Percentiles rank a stretch among this genome's conserved stretches.
Conservation (phyloP, 1,140 invertebrate genomes). For the Neodiprion lecontei region DNA sequence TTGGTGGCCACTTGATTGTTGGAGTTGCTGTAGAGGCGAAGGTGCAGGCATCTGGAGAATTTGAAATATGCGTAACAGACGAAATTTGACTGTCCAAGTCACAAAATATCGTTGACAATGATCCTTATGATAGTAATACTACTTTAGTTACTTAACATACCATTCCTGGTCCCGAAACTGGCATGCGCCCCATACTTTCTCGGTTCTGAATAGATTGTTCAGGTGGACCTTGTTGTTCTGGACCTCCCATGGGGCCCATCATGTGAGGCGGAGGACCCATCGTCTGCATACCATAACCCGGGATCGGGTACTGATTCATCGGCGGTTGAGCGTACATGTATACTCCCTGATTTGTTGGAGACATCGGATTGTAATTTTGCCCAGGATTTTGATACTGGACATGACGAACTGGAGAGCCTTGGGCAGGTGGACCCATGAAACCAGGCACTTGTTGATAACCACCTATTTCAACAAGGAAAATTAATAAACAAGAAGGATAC, state of each 20-base stretch:
- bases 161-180: conserved; percentile 45
- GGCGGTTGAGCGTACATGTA: conserved; percentile 47
- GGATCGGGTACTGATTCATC: conserved; percentile 45
- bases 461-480: conserved; percentile 30
- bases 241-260: conserved; percentile 39
- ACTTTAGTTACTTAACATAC: conserved; percentile 32
- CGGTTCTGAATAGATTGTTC: conserved; percentile 34
- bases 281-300: conserved; percentile 40
- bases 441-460: conserved; percentile 49
- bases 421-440: conserved; percentile 49
- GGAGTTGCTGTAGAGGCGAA: conserved; percentile 16
- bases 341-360: conserved; percentile 50
- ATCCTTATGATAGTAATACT: background rate
- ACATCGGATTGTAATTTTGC: conserved; percentile 52
- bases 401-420: conserved; percentile 55
- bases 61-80: conserved; percentile 8
- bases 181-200: conserved; percentile 45
- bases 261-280: conserved; percentile 42
- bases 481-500: background rate
- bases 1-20: conserved; percentile 6
- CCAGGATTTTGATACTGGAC: conserved; percentile 50
- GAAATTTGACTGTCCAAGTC: background rate
- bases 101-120: background rate
- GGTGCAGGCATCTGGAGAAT: conserved; percentile 21
- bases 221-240: conserved; percentile 36